These are phyloP conservation scores for Notamacropus eugenii DNA, from an alignment of 2,797 vertebrate genomes.

Conservation along the genomic window DNA sequence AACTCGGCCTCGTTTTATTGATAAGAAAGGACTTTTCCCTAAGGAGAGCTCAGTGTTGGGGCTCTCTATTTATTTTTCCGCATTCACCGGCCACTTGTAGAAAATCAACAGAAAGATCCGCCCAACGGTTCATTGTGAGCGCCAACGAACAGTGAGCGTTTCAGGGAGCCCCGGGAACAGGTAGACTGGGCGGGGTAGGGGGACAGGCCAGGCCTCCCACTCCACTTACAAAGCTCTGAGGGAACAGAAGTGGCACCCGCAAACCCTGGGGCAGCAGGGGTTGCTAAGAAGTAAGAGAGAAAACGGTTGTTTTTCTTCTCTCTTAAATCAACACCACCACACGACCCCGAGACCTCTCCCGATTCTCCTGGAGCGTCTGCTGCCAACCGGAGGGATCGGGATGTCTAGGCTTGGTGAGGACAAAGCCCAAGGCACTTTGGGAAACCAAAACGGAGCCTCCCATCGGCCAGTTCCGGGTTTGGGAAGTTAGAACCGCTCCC, in stretches of 20 bases:
- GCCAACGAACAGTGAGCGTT: neutral
- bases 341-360: slow-evolving; percentile 51
- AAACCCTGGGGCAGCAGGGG: neutral
- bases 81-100: slow-evolving; percentile 92
- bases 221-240: neutral
- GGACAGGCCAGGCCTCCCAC: neutral
- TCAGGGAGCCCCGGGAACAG: slow-evolving; percentile 29
- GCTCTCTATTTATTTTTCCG: slow-evolving; percentile 95
- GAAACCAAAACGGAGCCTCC: neutral
- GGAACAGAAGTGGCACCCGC: neutral
- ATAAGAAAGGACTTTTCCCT: slow-evolving; percentile 93
- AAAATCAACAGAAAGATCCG: slow-evolving; percentile 90
- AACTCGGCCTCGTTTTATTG: slow-evolving; percentile 95
- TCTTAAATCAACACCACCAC: neutral
- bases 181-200: neutral
- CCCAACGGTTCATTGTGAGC: slow-evolving; percentile 84
- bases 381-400: slow-evolving; percentile 72
- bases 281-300: neutral
- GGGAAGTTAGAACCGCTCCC: neutral
- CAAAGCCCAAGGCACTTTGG: neutral
- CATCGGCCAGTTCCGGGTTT: neutral
- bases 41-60: slow-evolving; percentile 93
- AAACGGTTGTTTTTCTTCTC: neutral
- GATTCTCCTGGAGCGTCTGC: slow-evolving; percentile 67
- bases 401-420: slow-evolving; percentile 46